Conservation (phyloP, 2,888 invertebrate species). For the Andrena marginata region DNA sequence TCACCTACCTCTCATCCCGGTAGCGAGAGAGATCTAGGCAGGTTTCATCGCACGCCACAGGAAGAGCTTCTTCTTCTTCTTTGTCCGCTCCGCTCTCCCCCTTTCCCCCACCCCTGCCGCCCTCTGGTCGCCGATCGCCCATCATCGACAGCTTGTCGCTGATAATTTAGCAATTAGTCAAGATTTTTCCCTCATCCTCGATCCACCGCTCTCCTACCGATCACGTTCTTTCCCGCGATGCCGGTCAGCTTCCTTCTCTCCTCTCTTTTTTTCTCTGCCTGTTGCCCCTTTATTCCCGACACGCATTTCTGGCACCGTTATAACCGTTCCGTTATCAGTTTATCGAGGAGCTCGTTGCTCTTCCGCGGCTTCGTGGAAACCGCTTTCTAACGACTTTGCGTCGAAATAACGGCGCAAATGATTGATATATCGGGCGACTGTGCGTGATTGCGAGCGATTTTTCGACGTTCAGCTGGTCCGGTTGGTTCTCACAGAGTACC, state of each 20-base stretch:
- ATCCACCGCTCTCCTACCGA: not conserved
- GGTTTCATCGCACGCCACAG: constrained; percentile 73
- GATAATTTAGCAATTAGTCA: constrained; percentile 69
- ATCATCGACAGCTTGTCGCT: constrained; percentile 65
- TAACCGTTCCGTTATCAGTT: constrained; percentile 49
- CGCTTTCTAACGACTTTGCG: not conserved
- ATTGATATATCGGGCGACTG: not conserved
- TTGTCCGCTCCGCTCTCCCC: constrained; percentile 6
- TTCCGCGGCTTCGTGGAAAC: not conserved
- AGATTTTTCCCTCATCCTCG: constrained; percentile 34
- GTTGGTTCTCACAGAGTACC: no score
- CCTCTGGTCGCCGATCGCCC: constrained; percentile 16
- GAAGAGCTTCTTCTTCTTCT: constrained; percentile 61
- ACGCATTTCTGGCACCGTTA: constrained; percentile 49
- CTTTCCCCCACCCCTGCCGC: not conserved
- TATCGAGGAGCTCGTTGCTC: constrained; percentile 19
- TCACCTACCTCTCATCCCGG: constrained; percentile 82
- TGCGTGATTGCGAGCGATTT: not conserved
- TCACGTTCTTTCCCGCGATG: constrained; percentile 3
- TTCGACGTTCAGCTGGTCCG: no score
- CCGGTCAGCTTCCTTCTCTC: not conserved
- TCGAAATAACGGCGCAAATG: not conserved
- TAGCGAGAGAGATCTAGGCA: constrained; percentile 79
- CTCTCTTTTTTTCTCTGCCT: not conserved
- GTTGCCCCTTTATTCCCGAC: constrained; percentile 10